Conservation (phyloP, 1,140 invertebrate genomes). For the Rhyacophila brunnea region DNA sequence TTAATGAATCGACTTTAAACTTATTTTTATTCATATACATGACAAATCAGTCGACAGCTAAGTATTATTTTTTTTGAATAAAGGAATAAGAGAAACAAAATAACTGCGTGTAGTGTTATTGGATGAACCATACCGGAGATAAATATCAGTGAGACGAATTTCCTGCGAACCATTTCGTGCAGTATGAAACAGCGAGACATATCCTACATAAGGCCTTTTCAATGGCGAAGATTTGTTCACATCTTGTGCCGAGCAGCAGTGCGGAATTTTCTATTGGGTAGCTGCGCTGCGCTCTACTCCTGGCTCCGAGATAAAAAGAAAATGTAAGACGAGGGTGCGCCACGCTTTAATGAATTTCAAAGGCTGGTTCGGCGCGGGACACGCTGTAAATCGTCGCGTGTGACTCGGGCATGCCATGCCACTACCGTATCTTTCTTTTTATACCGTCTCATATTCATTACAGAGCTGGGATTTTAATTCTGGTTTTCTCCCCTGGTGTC, state of each 20-base stretch:
- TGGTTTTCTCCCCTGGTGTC: no score
- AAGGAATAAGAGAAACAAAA: no score
- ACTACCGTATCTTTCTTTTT: no score
- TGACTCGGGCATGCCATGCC: slow-evolving; percentile 2
- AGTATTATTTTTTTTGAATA: no score
- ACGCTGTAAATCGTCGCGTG: slow-evolving; percentile 28
- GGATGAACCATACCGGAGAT: not conserved
- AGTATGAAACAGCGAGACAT: no score
- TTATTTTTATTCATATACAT: no score
- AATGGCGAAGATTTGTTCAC: slow-evolving; percentile 29
- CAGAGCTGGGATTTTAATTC: not conserved
- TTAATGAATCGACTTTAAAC: no score
- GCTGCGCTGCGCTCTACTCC: slow-evolving; percentile 10
- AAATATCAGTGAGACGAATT: not conserved
- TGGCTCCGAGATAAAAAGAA: slow-evolving; percentile 26
- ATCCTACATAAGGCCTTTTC: slow-evolving; percentile 4
- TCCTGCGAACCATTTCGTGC: not conserved
- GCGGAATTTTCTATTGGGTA: slow-evolving; percentile 29
- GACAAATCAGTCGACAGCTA: no score
- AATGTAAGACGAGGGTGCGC: slow-evolving; percentile 25
- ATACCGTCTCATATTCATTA: not conserved
- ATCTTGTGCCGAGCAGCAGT: slow-evolving; percentile 28
- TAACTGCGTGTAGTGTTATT: no score
- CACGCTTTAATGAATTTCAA: slow-evolving; percentile 35
- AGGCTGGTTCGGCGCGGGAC: slow-evolving; percentile 16